Conservation (phyloP, 2,888 invertebrate genomes). For the Tortricodes alternella region DNA sequence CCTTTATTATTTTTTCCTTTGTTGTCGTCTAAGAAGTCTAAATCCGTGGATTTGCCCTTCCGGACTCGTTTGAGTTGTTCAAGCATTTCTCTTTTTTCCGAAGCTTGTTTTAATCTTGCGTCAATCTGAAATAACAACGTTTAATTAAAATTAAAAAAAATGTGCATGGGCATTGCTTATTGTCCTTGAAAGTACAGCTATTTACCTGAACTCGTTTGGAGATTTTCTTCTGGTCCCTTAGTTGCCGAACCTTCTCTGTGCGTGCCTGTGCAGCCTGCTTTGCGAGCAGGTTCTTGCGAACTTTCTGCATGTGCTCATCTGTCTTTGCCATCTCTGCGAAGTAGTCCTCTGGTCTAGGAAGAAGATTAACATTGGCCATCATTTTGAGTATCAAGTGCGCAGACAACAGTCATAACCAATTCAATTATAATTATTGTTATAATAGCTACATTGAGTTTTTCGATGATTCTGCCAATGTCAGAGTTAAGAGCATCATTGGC, state of each 20-base stretch:
- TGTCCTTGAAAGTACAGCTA: too few relatives aligned
- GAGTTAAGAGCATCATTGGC: too few relatives aligned
- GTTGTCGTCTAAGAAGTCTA: conserved; percentile 90
- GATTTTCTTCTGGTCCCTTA: conserved; percentile 95
- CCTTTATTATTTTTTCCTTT: conserved; percentile 57
- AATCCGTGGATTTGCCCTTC: conserved; percentile 90
- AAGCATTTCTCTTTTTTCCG: conserved; percentile 95
- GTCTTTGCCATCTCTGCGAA: conserved; percentile 99
- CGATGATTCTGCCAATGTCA: too few relatives aligned
- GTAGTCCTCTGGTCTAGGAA: conserved; percentile 93
- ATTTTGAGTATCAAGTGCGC: too few relatives aligned
- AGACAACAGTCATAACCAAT: too few relatives aligned
- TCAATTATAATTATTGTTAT: too few relatives aligned
- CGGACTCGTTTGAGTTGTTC: conserved; percentile 97
- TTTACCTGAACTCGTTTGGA: conserved; percentile 91
- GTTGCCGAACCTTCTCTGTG: conserved; percentile 94
- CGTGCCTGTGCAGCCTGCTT: conserved; percentile 93
- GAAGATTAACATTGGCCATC: not conserved
- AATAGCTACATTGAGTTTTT: too few relatives aligned
- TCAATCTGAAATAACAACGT: conserved; percentile 85
- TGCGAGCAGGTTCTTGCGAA: conserved; percentile 90
- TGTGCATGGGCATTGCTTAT: too few relatives aligned
- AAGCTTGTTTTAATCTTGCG: conserved; percentile 91
- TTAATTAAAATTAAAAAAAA: not conserved
- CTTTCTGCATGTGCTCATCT: conserved; percentile 98